Evolutionary conservation across 1,140 invertebrate species (phyloP).

Genomic region (Orchestia grillus): DNA sequence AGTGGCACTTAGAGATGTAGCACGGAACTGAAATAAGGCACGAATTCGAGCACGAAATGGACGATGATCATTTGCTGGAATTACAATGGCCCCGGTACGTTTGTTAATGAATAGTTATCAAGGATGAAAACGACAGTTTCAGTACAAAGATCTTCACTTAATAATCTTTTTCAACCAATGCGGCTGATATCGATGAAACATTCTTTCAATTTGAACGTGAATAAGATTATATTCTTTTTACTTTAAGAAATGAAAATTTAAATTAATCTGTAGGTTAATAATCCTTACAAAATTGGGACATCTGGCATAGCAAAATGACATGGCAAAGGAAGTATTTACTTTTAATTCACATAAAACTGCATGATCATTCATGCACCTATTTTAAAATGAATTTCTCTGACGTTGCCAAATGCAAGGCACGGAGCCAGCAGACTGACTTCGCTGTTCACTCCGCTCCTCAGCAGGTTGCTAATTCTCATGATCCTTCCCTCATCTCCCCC

Average conservation of each 20-base stretch:
- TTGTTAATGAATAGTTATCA: background rate
- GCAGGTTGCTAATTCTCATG: background rate
- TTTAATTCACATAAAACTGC: background rate
- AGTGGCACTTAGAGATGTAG: background rate
- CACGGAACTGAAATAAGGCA: background rate
- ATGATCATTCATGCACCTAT: background rate
- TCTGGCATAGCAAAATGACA: background rate
- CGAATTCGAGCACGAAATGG: background rate
- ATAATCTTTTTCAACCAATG: background rate
- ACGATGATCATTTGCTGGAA: background rate
- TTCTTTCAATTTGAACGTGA: background rate
- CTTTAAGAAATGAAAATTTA: background rate
- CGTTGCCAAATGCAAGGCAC: background rate
- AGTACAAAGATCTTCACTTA: background rate
- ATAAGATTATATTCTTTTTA: background rate
- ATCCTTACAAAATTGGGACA: background rate
- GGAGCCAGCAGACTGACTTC: background rate
- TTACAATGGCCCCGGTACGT: background rate
- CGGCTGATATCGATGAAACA: background rate
- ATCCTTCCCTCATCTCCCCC: background rate
- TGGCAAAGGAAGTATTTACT: background rate
- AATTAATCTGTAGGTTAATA: background rate
- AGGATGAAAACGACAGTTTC: background rate
- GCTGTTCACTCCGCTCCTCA: background rate
- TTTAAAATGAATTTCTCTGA: background rate